These are phyloP conservation scores for Gasterosteus nipponicus DNA, from an alignment of 2,113 vertebrate genomes.

Conservation along the genomic window DNA sequence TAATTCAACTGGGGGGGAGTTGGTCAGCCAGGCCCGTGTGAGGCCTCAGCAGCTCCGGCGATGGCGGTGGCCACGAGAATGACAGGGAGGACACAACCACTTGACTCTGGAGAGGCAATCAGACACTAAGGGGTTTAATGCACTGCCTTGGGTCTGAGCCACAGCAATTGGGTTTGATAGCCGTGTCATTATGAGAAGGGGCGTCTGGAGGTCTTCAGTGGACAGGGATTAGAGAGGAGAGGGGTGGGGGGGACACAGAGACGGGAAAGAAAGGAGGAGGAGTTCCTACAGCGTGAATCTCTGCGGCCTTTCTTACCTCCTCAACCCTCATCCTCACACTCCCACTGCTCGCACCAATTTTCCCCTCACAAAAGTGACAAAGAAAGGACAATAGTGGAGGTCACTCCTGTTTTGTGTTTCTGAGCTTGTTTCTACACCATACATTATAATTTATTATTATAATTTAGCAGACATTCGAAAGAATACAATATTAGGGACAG, in stretches of 20 bases:
- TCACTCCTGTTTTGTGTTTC: conserved; percentile 55
- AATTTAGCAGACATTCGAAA: conserved; percentile 1
- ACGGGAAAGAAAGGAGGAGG: conserved; percentile 42
- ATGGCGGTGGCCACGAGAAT: conserved; percentile 57
- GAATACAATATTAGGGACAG: conserved; percentile 29
- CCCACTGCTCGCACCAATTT: conserved; percentile 59
- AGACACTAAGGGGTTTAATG: conserved; percentile 82
- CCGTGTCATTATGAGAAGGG: conserved; percentile 83
- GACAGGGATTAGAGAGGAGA: conserved; percentile 75
- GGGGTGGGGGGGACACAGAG: conserved; percentile 47
- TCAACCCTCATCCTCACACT: conserved; percentile 54
- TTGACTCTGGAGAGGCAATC: conserved; percentile 85
- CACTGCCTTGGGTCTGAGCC: conserved; percentile 82
- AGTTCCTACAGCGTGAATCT: conserved; percentile 52
- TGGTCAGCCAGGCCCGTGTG: conserved; percentile 49
- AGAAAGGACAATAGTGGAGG: conserved; percentile 51
- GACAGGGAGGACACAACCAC: conserved; percentile 80
- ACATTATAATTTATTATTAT: conserved; percentile 56
- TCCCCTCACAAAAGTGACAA: conserved; percentile 51
- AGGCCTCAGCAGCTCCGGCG: conserved; percentile 52
- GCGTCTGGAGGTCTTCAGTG: conserved; percentile 81
- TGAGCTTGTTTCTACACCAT: conserved; percentile 56
- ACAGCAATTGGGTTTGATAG: conserved; percentile 85
- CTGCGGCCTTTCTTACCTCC: conserved; percentile 53
- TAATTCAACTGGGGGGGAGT: conserved; percentile 17